phyloP scores from a whole-genome alignment of 2,888 invertebrate genomes.

The Micropterix aruncella region DNA sequence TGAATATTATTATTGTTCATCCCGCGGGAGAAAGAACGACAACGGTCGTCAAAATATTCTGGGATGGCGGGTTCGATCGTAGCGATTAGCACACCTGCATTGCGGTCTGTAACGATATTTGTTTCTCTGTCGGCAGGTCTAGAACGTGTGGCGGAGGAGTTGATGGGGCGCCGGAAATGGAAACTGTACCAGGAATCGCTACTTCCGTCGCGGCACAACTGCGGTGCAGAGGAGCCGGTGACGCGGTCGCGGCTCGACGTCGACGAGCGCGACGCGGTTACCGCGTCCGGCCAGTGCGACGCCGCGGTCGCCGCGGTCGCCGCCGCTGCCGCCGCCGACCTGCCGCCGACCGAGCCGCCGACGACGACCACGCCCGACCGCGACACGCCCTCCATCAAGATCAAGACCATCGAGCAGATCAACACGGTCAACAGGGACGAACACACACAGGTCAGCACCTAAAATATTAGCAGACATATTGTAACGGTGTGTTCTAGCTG shows the following conservation, averaged over 20 bases:
- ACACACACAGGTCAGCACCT: conserved; percentile 8
- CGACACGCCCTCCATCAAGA: conserved; percentile 28
- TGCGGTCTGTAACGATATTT: background rate
- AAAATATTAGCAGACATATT: too few species aligned
- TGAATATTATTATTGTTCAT: background rate
- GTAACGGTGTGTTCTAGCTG: too few species aligned
- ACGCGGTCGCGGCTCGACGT: conserved; percentile 10
- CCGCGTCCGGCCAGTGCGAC: too few species aligned
- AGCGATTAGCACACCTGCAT: too few species aligned
- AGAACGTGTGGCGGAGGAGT: conserved; percentile 94
- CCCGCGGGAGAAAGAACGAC: too few species aligned
- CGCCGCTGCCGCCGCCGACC: conserved; percentile 12
- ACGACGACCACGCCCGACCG: conserved; percentile 6
- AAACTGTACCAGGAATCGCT: conserved; percentile 78
- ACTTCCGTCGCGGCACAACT: conserved; percentile 23
- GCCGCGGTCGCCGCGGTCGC: too few species aligned
- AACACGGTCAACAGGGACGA: conserved; percentile 18
- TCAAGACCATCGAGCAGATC: conserved; percentile 39
- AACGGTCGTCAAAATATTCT: too few species aligned
- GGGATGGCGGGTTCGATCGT: too few species aligned
- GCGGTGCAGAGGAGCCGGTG: conserved; percentile 4
- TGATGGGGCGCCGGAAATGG: conserved; percentile 95
- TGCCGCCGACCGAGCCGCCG: conserved; percentile 10
- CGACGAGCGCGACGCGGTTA: conserved; percentile 14
- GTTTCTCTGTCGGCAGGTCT: conserved; percentile 49